Evolutionary conservation across 2,113 vertebrate species (phyloP).

Genomic region (Labeo catla): DNA sequence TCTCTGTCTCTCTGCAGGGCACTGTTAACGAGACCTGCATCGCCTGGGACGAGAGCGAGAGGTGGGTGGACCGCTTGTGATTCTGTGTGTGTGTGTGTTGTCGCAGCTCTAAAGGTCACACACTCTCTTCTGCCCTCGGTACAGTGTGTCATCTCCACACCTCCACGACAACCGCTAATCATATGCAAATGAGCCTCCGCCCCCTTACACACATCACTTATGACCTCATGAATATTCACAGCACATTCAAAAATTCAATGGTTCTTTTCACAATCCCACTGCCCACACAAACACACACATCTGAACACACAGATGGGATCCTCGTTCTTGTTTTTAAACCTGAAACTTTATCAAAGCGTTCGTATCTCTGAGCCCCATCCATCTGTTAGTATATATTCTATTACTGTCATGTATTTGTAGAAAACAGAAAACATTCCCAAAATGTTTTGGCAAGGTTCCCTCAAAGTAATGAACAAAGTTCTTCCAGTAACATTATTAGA

Average conservation of each 20-base stretch:
- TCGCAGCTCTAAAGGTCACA: slow-evolving; percentile 46
- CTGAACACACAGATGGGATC: not conserved
- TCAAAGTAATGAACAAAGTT: no score
- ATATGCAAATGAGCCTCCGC: slow-evolving; percentile 9
- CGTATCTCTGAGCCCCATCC: not conserved
- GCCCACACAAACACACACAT: not conserved
- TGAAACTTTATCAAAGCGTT: not conserved
- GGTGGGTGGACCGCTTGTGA: slow-evolving; percentile 7
- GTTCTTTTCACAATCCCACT: not conserved
- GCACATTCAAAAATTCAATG: not conserved
- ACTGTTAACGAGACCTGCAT: slow-evolving; percentile 98
- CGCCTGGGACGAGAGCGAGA: slow-evolving; percentile 91
- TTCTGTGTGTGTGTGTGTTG: not conserved
- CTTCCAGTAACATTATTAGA: no score
- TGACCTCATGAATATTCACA: slow-evolving; percentile 39
- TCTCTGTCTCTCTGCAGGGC: slow-evolving; percentile 77
- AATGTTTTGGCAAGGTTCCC: no score
- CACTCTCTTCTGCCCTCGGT: slow-evolving; percentile 29
- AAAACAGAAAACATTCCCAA: not conserved
- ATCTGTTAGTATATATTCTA: not conserved
- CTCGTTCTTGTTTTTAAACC: not conserved
- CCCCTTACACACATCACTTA: not conserved
- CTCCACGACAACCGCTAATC: not conserved
- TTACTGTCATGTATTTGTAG: not conserved
- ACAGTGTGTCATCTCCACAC: slow-evolving; percentile 39